These are phyloP conservation scores for Euborellia annulipes DNA, from an alignment of 1,140 invertebrate species.

Conservation along the genomic window DNA sequence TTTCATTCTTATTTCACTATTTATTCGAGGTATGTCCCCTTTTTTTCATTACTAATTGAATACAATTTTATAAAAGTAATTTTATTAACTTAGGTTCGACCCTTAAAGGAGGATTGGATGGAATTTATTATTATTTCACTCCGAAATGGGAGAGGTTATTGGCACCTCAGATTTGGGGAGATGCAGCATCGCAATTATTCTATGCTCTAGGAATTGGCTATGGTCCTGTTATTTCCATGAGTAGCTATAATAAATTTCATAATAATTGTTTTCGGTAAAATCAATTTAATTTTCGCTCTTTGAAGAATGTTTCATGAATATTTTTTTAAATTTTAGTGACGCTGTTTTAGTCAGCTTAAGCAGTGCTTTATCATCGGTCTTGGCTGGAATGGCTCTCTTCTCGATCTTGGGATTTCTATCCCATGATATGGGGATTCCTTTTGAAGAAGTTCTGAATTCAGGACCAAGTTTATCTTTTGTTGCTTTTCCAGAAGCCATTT, in stretches of 20 bases:
- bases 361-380: conserved; percentile 57
- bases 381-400: conserved; percentile 61
- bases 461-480: conserved; percentile 68
- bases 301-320: too few species aligned
- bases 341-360: conserved; percentile 47
- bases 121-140: conserved; percentile 56
- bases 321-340: conserved; percentile 29
- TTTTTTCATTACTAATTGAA: background rate
- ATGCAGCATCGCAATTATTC: conserved; percentile 45
- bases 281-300: background rate
- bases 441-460: conserved; percentile 39
- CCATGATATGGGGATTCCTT: conserved; percentile 40
- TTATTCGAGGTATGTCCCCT: conserved; percentile 36
- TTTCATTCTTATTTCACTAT: conserved; percentile 47
- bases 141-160: conserved; percentile 54
- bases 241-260: conserved; percentile 54
- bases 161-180: conserved; percentile 31
- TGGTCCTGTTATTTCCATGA: conserved; percentile 54
- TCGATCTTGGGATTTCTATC: conserved; percentile 66
- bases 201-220: conserved; percentile 52
- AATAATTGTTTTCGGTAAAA: conserved; percentile 47
- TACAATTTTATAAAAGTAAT: background rate
- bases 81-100: conserved; percentile 35
- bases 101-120: conserved; percentile 50
- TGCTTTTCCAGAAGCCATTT: conserved; percentile 65